Evolutionary conservation across 2,888 invertebrate genomes (phyloP).

Genomic region (Dione vanillae): DNA sequence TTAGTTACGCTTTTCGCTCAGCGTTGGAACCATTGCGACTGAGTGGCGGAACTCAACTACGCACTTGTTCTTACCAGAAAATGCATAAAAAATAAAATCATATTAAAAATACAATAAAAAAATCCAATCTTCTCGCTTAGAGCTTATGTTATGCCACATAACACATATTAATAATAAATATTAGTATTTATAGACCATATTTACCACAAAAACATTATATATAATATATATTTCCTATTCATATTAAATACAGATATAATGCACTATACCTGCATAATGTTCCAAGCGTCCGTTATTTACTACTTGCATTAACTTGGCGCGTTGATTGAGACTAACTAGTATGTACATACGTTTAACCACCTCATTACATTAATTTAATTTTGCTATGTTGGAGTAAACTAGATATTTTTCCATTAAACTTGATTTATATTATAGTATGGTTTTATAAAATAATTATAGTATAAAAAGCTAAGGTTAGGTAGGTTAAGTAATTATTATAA

Average conservation of each 20-base stretch:
- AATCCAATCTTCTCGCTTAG: background rate
- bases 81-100: no score
- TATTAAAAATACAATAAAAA: no score
- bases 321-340: slow-evolving; percentile 9
- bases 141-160: background rate
- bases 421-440: slow-evolving; percentile 10
- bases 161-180: background rate
- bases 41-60: no score
- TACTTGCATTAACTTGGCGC: slow-evolving; percentile 12
- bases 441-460: background rate
- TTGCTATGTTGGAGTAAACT: slow-evolving; percentile 3
- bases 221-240: background rate
- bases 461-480: background rate
- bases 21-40: no score
- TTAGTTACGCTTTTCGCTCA: no score
- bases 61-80: no score
- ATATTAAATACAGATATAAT: background rate
- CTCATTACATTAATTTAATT: slow-evolving; percentile 23
- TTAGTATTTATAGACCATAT: background rate
- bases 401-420: slow-evolving; percentile 16
- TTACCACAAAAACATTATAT: slow-evolving; percentile 1
- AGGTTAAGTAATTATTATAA: no score
- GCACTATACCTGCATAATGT: slow-evolving; percentile 3
- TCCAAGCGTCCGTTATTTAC: slow-evolving; percentile 5
- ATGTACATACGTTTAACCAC: slow-evolving; percentile 17